Base-by-base conservation (phyloP, 2,888 invertebrate genomes). In the Rhamphomyia laevipes region DNA sequence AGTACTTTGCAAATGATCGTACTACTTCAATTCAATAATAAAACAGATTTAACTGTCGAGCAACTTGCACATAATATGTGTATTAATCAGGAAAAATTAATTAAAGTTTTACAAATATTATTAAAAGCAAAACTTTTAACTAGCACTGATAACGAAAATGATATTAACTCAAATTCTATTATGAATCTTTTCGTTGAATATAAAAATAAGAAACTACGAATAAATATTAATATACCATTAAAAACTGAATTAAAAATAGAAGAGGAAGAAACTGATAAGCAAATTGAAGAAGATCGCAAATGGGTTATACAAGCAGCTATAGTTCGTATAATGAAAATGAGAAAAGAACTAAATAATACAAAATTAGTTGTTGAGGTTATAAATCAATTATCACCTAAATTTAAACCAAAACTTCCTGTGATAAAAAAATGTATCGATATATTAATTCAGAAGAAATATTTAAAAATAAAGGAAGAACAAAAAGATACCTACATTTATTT, bases 381-480 rank as follows among this genome's bases (percentile, higher is more conserved):
- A 59, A 92, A 91, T 72, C 97, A 99, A 71, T 76, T 99, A 44
- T 87, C 90, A 6, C 81, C 88, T 37, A 80, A 97, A 62, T 99
- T 99, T 77, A 97, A 96, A 73, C 97, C 99, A 23, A 80, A 93
- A 70, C 94, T 99, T 54, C 92, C 93, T 62, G 86, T 94, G 61
- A 96, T 97, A 65, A 97, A 97, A 90, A 96, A 96, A 84, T 97
- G 97, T 76, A 99, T 99, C 76, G 97, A 99, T 74, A 95, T 96
- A 64, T 80, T 99, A 63, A 99, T 99, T 64, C 97, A 99, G 73
- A 99, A 99, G 71, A 97, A 97, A 71, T 99, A 97, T 72, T 73
- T 99, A 67, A 94, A 95, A 67, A 82, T 97, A 66, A 91, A 91
- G 56, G 96, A 96, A 64, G 94, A 91, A 43, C 91, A 94, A 70